Evolutionary conservation across 2,888 invertebrate species (phyloP), one percentile per base, ranked within the genome.

Genomic region (Rhamphomyia laevipes): DNA sequence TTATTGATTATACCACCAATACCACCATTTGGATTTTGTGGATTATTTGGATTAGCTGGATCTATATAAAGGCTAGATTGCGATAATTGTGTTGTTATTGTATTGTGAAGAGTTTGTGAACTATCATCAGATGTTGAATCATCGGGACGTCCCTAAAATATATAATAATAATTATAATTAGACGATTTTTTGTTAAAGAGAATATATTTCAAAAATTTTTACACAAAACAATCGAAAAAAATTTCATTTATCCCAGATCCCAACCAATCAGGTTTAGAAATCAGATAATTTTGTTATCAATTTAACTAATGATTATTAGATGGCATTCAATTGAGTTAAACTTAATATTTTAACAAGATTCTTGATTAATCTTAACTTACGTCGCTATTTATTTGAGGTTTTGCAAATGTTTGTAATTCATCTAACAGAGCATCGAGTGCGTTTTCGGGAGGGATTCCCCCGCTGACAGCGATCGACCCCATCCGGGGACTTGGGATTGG

Each of bases 351-450:
- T n/a, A n/a, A n/a, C n/a, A n/a, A n/a, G n/a, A n/a, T n/a, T n/a
- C n/a, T n/a, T n/a, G n/a, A n/a, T n/a, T n/a, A n/a, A n/a, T n/a
- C n/a, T 30, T 30, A n/a, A 53, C 57, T 59, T 56, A 67, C 68
- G 59, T 68, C 68, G 55, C 13, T 35, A 5, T n/a, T 35, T n/a
- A 5, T 62, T 56, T 67, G 73, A 46, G 89, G 89, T 67, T 84
- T 82, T 48, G 89, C 83, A 71, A 90, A 90, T 31, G 90, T 90
- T 72, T 91, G 89, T 57, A 91, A 77, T 72, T 92, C 91, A 71
- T 90, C 90, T 86, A 92, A 75, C 84, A 92, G 73, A 82, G 89
- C 89, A 83, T 92, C 92, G 86, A 92, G 89, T 82, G 91, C 89
- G 85, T 91, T 92, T 83, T 91, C 90, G 78, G 88, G 70, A 65